phyloP scores from a whole-genome alignment of 2,888 invertebrate species.

The Nowickia ferox region DNA sequence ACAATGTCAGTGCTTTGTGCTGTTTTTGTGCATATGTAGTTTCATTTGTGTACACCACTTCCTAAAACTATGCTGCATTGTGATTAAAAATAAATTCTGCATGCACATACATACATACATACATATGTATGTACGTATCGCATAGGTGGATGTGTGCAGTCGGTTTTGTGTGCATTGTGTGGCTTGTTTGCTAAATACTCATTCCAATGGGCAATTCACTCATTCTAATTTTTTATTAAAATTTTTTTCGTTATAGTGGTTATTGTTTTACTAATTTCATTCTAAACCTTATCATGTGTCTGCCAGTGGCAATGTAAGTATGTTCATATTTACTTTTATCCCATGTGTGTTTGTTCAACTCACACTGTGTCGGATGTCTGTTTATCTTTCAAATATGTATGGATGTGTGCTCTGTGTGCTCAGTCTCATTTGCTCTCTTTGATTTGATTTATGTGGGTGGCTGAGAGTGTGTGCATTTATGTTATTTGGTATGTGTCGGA shows the following conservation, averaged over 20 bases:
- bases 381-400: slow-evolving; percentile 47
- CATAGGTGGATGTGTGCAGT: background rate
- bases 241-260: background rate
- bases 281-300: slow-evolving; percentile 69
- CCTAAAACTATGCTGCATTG: slow-evolving; percentile 54
- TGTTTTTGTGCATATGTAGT: slow-evolving; percentile 1
- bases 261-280: slow-evolving; percentile 63
- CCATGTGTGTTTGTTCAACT: slow-evolving; percentile 58
- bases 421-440: slow-evolving; percentile 35
- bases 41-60: slow-evolving; percentile 8
- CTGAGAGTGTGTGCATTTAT: slow-evolving; percentile 13
- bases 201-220: slow-evolving; percentile 17
- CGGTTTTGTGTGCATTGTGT: background rate
- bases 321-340: slow-evolving; percentile 58
- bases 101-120: background rate
- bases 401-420: background rate
- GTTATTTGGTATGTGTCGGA: slow-evolving; percentile 14
- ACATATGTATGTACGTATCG: background rate
- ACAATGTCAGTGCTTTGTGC: slow-evolving; percentile 25
- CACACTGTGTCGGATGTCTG: slow-evolving; percentile 49
- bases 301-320: slow-evolving; percentile 64
- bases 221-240: slow-evolving; percentile 16
- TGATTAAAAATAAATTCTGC: slow-evolving; percentile 38
- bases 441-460: slow-evolving; percentile 10
- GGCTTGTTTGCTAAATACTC: slow-evolving; percentile 59